Conservation (phyloP, 2,797 vertebrate species). For the Lerista edwardsae region DNA sequence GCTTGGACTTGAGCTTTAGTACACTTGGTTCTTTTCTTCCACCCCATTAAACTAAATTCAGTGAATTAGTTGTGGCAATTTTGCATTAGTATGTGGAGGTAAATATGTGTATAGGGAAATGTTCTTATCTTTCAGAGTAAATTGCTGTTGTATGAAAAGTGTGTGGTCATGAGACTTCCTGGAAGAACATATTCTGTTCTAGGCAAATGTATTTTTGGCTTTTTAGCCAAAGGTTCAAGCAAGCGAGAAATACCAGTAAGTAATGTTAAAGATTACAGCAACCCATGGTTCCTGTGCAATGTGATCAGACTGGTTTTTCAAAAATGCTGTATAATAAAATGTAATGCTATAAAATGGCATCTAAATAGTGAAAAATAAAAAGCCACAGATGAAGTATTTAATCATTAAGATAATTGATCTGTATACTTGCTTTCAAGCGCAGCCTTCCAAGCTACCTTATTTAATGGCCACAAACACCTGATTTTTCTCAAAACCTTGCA, state of each 20-base stretch:
- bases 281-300: neutral
- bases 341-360: neutral
- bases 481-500: slow-evolving; percentile 58
- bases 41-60: neutral
- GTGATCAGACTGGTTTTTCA: neutral
- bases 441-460: slow-evolving; percentile 30
- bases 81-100: neutral
- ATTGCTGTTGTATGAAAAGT: slow-evolving; percentile 47
- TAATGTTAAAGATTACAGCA: neutral
- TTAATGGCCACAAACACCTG: slow-evolving; percentile 10
- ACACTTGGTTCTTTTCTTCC: neutral
- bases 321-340: slow-evolving; percentile 16
- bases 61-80: neutral
- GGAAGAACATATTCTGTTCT: slow-evolving; percentile 36
- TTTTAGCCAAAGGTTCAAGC: slow-evolving; percentile 4
- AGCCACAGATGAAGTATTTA: slow-evolving; percentile 5
- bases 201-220: slow-evolving; percentile 23
- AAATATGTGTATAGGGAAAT: slow-evolving; percentile 1
- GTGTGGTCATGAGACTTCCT: slow-evolving; percentile 38
- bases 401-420: neutral
- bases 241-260: neutral
- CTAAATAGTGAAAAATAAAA: slow-evolving; percentile 19
- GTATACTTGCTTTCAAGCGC: slow-evolving; percentile 5
- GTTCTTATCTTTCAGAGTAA: slow-evolving; percentile 22
- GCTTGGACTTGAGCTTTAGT: neutral